phyloP scores from a whole-genome alignment of 92 coral and sea anemone species.

The Umimayanthus kanabou region DNA sequence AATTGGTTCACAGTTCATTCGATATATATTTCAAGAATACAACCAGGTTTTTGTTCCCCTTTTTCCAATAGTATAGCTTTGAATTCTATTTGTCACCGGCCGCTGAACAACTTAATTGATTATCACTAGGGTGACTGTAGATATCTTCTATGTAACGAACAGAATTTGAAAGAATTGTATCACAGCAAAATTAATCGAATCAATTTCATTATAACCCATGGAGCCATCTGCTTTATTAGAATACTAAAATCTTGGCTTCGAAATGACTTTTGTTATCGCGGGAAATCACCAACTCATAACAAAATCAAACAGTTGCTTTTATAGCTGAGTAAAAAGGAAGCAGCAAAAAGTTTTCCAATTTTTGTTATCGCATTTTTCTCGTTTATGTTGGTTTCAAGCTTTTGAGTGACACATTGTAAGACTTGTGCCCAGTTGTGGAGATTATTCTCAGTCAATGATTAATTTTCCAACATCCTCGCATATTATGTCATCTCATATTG shows the following conservation, averaged over 20 bases:
- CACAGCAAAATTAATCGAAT: slow-evolving; percentile 42
- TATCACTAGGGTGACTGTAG: slow-evolving; percentile 27
- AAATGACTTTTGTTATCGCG: slow-evolving; percentile 36
- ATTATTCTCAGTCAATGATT: not conserved
- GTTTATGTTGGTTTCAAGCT: not conserved
- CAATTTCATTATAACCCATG: slow-evolving; percentile 23
- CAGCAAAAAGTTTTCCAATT: slow-evolving; percentile 1
- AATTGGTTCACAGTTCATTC: slow-evolving; percentile 26
- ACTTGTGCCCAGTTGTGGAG: not conserved
- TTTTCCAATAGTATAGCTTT: not conserved
- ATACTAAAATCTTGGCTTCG: slow-evolving; percentile 11
- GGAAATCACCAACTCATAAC: slow-evolving; percentile 6
- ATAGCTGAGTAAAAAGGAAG: not conserved
- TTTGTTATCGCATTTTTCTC: not conserved
- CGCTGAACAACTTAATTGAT: slow-evolving; percentile 17
- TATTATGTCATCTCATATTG: not conserved
- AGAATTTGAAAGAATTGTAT: slow-evolving; percentile 44
- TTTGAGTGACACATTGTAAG: not conserved
- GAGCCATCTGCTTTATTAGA: slow-evolving; percentile 34
- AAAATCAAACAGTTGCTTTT: slow-evolving; percentile 2
- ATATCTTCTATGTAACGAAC: slow-evolving; percentile 32
- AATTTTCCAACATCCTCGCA: slow-evolving; percentile 9
- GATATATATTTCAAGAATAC: slow-evolving; percentile 1
- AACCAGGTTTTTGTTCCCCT: not conserved
- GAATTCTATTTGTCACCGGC: slow-evolving; percentile 6